Evolutionary conservation across 2,113 vertebrate species (phyloP), one percentile per base, ranked within the genome.

Genomic region (Ploceus nigricollis): DNA sequence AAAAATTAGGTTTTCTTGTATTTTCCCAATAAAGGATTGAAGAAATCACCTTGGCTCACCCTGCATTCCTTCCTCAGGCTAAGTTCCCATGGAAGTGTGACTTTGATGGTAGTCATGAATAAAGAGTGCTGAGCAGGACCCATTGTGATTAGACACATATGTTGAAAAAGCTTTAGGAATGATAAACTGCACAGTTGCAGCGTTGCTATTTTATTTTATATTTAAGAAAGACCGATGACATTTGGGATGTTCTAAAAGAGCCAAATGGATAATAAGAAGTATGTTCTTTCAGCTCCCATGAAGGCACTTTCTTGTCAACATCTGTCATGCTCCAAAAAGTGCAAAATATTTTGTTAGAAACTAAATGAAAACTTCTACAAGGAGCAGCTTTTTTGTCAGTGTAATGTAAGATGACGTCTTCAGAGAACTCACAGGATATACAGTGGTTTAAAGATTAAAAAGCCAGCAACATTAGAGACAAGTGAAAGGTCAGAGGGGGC

Each of bases 121-220:
- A 66, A 73, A 57, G 75, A 88, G 68, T 40, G 60, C 44, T 54
- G 79, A 93, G 15, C 66, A 70, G 82, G 47, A 76, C 53, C 64
- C 58, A 23, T 86, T 93, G 73, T 85, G 85, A 75, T 89, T 85
- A 82, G 83, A 70, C 45, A 35, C 0, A 0, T 71, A 20, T 47
- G 90, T 82, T 92, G 45, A 39, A 86, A 92, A 91, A 80, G 50
- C 65, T 96, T 91, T 89, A 84, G 68, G 72, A 95, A 86, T 92
- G 85, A 96, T 92, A 68, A 97, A 96, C 92, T 94, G 87, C 83
- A 91, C 56, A 61, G 75, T 39, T 90, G 70, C 75, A 87, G 66
- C 75, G 75, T 69, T 95, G 68, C 68, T 71, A 2, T 72, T 95
- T 94, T 89, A 85, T 89, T 94, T 90, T 73, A 44, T 81, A 69